These are phyloP conservation scores for Lutjanus erythropterus DNA, from an alignment of 2,113 vertebrate genomes.

Conservation along the genomic window DNA sequence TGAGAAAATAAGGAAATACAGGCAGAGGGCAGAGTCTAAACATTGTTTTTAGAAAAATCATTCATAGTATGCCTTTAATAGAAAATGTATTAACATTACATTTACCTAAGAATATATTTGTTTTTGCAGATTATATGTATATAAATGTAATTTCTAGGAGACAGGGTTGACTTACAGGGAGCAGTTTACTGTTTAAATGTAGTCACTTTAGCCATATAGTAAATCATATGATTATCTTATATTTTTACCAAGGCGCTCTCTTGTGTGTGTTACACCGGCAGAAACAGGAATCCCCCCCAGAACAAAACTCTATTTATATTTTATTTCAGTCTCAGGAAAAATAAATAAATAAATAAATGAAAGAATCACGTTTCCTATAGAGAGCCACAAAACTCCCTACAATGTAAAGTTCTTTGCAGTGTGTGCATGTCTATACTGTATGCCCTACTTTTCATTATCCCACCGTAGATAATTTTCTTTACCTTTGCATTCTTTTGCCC, in stretches of 20 bases:
- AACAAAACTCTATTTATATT: slow-evolving; percentile 44
- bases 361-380: neutral
- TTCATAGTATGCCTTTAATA: too few species aligned
- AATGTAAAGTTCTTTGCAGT: slow-evolving; percentile 10
- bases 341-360: too few species aligned
- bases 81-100: too few species aligned
- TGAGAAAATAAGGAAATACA: too few species aligned
- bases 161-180: too few species aligned
- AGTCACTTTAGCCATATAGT: neutral
- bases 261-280: slow-evolving; percentile 21
- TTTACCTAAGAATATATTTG: too few species aligned
- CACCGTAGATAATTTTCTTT: neutral
- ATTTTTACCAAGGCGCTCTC: neutral
- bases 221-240: neutral
- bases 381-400: neutral
- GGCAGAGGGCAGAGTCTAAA: too few species aligned
- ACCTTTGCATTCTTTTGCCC: slow-evolving; percentile 9
- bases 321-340: slow-evolving; percentile 18
- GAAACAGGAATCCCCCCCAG: slow-evolving; percentile 23
- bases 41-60: too few species aligned
- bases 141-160: too few species aligned
- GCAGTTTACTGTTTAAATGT: neutral
- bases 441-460: slow-evolving; percentile 27
- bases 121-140: too few species aligned
- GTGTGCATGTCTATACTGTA: neutral